These are phyloP conservation scores for Halcyon senegalensis DNA, from an alignment of 2,113 vertebrate genomes.

Conservation along the genomic window DNA sequence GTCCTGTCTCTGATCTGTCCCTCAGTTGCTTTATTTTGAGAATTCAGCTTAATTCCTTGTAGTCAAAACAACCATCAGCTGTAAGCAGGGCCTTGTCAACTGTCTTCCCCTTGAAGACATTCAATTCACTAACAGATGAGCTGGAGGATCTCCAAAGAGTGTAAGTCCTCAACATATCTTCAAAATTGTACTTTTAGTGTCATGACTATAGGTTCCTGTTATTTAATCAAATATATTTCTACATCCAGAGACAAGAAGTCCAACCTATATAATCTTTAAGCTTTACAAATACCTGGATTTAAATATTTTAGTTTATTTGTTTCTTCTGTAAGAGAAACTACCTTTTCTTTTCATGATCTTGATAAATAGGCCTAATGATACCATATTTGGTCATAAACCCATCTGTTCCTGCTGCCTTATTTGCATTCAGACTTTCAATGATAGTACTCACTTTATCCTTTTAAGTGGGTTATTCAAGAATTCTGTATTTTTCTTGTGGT, in stretches of 20 bases:
- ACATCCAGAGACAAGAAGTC: not conserved
- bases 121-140: not conserved
- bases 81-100: not conserved
- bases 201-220: not conserved
- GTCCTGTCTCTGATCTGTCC: not conserved
- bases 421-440: not conserved
- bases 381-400: not conserved
- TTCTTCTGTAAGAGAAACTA: not conserved
- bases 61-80: not conserved
- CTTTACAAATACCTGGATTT: not conserved
- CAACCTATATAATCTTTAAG: not conserved
- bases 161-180: fast-evolving
- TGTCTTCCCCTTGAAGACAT: not conserved
- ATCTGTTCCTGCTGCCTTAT: not conserved
- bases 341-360: not conserved
- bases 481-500: not conserved
- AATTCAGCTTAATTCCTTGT: not conserved
- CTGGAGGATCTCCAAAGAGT: not conserved
- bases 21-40: not conserved
- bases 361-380: not conserved
- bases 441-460: not conserved
- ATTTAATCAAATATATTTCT: not conserved
- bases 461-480: not conserved
- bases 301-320: not conserved
- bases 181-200: not conserved